Evolutionary conservation across 2,888 invertebrate species (phyloP).

Genomic region (Euproctis similis): DNA sequence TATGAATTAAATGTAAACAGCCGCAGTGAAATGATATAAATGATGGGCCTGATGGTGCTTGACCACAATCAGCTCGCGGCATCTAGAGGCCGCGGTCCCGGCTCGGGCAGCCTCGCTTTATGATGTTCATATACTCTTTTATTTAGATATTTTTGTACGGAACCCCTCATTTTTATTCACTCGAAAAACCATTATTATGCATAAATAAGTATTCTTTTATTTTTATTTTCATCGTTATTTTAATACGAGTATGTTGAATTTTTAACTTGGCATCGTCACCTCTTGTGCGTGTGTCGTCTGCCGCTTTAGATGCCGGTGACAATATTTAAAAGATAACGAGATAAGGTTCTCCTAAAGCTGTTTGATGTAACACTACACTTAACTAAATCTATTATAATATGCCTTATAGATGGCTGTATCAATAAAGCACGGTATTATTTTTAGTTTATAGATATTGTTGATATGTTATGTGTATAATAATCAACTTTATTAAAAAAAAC

Average conservation of each 20-base stretch:
- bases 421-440: conserved; percentile 13
- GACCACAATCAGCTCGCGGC: conserved; percentile 58
- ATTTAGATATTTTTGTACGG: conserved; percentile 67
- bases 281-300: conserved; percentile 39
- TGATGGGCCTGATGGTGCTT: conserved; percentile 51
- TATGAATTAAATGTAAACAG: conserved; percentile 72
- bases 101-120: conserved; percentile 46
- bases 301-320: conserved; percentile 59
- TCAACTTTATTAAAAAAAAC: too few relatives aligned
- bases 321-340: conserved; percentile 64
- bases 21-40: conserved; percentile 70
- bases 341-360: conserved; percentile 59
- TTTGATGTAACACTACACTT: conserved; percentile 64
- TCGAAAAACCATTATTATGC: conserved; percentile 66
- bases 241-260: conserved; percentile 49
- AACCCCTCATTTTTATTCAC: conserved; percentile 68
- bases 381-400: conserved; percentile 46
- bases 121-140: conserved; percentile 62
- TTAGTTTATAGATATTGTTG: too few relatives aligned
- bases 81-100: conserved; percentile 42
- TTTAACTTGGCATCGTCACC: conserved; percentile 61
- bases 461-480: too few relatives aligned
- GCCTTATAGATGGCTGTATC: conserved; percentile 45
- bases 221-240: conserved; percentile 69
- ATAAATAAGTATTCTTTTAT: conserved; percentile 68